A percentile compares a stretch with the other conserved stretches of the same genome.
These are phyloP conservation scores for Cantharis rustica DNA, from an alignment of 2,888 invertebrate species.

Conservation along the genomic window DNA sequence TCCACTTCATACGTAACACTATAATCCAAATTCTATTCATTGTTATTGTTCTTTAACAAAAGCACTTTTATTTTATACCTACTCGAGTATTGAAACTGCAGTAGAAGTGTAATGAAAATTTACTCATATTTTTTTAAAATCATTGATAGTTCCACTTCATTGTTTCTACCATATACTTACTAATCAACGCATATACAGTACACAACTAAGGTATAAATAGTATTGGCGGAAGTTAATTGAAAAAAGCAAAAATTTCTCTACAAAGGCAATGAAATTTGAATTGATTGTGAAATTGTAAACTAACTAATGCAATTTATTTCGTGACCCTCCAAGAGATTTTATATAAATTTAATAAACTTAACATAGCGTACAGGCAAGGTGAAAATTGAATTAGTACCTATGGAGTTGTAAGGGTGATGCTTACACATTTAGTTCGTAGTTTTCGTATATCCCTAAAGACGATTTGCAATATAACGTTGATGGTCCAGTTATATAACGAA, in stretches of 20 bases:
- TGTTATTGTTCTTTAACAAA: too few species aligned
- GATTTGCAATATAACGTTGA: conserved; percentile 9
- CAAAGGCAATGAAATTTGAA: not conserved
- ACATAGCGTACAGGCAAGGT: conserved; percentile 48
- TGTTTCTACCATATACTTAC: too few species aligned
- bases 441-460: conserved; percentile 20
- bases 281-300: conserved; percentile 19
- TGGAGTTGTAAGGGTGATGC: conserved; percentile 18
- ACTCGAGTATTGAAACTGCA: too few species aligned
- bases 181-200: too few species aligned
- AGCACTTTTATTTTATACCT: too few species aligned
- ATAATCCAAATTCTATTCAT: too few species aligned
- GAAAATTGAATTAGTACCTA: conserved; percentile 47
- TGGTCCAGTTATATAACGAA: not conserved
- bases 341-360: conserved; percentile 51
- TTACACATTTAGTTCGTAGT: conserved; percentile 1
- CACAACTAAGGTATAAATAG: too few species aligned
- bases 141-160: too few species aligned
- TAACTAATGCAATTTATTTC: conserved; percentile 25
- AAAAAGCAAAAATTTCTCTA: not conserved
- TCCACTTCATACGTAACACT: too few species aligned
- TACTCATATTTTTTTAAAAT: too few species aligned
- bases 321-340: conserved; percentile 45
- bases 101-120: too few species aligned
- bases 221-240: too few species aligned